These are phyloP conservation scores for Eubucco bourcierii DNA, from an alignment of 2,113 vertebrate genomes.

Conservation along the genomic window DNA sequence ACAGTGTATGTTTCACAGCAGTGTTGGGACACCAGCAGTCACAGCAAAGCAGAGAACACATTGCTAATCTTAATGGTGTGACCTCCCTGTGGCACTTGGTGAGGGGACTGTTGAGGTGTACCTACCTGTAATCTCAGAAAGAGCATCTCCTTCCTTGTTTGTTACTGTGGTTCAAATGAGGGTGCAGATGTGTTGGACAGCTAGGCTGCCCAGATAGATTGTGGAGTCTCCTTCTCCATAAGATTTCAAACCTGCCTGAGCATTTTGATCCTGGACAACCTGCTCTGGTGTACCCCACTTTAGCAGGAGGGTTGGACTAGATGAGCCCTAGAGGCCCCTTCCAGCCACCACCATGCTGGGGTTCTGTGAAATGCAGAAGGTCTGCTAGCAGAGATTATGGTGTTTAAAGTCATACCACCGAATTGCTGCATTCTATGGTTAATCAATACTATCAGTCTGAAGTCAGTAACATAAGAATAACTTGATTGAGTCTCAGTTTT, in stretches of 20 bases:
- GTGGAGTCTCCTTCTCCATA: no score
- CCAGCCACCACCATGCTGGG: no score
- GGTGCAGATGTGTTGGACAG: not conserved
- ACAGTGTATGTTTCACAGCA: not conserved
- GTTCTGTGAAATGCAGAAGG: no score
- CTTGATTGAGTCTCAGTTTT: not conserved
- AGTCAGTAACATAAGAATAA: not conserved
- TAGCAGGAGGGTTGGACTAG: no score
- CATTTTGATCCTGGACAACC: no score
- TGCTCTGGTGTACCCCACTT: no score
- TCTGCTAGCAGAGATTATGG: not conserved
- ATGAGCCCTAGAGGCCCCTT: no score
- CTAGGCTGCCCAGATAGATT: no score
- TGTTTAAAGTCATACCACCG: not conserved
- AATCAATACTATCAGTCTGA: not conserved
- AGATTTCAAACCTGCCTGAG: no score
- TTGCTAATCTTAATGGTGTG: not conserved
- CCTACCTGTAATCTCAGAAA: not conserved
- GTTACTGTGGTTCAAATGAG: not conserved
- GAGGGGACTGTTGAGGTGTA: not conserved
- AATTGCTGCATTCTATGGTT: not conserved
- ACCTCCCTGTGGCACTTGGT: rapidly evolving
- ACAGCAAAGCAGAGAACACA: not conserved
- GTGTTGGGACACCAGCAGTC: not conserved
- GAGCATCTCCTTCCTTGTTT: not conserved